Evolutionary conservation across 2,113 vertebrate species (phyloP).

Genomic region (Megaleporinus macrocephalus): DNA sequence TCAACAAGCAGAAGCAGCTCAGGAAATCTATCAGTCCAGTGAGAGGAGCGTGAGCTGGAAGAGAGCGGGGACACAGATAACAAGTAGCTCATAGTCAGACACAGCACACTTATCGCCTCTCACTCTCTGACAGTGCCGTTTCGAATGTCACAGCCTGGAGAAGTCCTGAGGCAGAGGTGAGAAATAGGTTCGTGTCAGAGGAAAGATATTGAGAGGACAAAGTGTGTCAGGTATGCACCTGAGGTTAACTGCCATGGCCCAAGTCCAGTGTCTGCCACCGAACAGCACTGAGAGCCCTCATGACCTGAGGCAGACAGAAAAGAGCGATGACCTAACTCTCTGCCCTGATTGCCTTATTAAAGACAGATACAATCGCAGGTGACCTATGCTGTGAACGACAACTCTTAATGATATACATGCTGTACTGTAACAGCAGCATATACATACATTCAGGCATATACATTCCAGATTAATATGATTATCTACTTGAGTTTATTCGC

Average conservation of each 20-base stretch:
- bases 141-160: constrained; percentile 68
- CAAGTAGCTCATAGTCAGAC: constrained; percentile 73
- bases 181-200: constrained; percentile 70
- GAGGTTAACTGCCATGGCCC: constrained; percentile 58
- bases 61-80: constrained; percentile 73
- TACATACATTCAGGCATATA: background rate
- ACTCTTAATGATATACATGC: constrained; percentile 8
- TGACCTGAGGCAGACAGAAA: constrained; percentile 48
- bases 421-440: background rate
- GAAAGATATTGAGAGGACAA: constrained; percentile 72
- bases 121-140: constrained; percentile 77
- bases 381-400: constrained; percentile 40
- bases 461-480: background rate
- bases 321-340: constrained; percentile 52
- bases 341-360: constrained; percentile 59
- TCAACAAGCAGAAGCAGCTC: constrained; percentile 17
- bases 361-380: constrained; percentile 39
- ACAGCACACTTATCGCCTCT: constrained; percentile 73
- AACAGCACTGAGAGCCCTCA: constrained; percentile 44
- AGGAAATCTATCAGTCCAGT: constrained; percentile 38
- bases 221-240: constrained; percentile 70
- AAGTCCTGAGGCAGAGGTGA: constrained; percentile 64
- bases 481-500: background rate
- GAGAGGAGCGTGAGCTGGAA: constrained; percentile 35
- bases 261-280: constrained; percentile 54